Evolutionary conservation across 2,888 invertebrate species (phyloP).

Genomic region (Parnassius orleans): DNA sequence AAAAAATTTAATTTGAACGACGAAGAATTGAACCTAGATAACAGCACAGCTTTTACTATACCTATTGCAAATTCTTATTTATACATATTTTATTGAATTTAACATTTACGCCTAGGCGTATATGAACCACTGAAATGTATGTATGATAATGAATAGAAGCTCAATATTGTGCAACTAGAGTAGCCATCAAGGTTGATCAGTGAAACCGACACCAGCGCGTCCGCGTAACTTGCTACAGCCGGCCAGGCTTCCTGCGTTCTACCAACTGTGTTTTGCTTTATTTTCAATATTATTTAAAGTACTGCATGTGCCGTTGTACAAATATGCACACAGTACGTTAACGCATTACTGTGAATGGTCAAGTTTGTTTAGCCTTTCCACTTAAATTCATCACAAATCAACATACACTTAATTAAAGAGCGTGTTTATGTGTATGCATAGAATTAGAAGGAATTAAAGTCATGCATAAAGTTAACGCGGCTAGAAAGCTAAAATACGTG

Average conservation of each 20-base stretch:
- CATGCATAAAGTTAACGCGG: slow-evolving; percentile 10
- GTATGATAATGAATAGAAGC: slow-evolving; percentile 27
- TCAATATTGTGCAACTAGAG: slow-evolving; percentile 48
- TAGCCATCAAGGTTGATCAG: slow-evolving; percentile 57
- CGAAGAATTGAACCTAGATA: too few relatives aligned
- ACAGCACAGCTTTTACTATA: too few relatives aligned
- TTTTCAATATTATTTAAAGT: slow-evolving; percentile 23
- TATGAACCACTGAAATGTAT: not conserved
- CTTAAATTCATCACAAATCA: slow-evolving; percentile 16
- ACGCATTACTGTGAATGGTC: slow-evolving; percentile 21
- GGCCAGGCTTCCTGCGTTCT: slow-evolving; percentile 29
- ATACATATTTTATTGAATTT: too few relatives aligned
- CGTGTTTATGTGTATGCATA: slow-evolving; percentile 16
- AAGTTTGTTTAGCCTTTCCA: slow-evolving; percentile 21
- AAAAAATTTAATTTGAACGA: too few relatives aligned
- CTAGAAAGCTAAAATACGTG: slow-evolving; percentile 12
- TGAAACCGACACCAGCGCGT: slow-evolving; percentile 57
- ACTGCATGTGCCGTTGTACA: slow-evolving; percentile 19
- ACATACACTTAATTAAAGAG: slow-evolving; percentile 20
- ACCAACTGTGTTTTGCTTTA: slow-evolving; percentile 32
- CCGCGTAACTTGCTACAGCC: slow-evolving; percentile 55
- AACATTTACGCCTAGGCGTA: too few relatives aligned
- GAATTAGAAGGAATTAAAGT: slow-evolving; percentile 11
- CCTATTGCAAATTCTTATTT: too few relatives aligned
- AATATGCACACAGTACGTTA: slow-evolving; percentile 18